Conservation (phyloP, 64 coral and sea anemone genomes). For the Hydrozoanthus tunicans region DNA sequence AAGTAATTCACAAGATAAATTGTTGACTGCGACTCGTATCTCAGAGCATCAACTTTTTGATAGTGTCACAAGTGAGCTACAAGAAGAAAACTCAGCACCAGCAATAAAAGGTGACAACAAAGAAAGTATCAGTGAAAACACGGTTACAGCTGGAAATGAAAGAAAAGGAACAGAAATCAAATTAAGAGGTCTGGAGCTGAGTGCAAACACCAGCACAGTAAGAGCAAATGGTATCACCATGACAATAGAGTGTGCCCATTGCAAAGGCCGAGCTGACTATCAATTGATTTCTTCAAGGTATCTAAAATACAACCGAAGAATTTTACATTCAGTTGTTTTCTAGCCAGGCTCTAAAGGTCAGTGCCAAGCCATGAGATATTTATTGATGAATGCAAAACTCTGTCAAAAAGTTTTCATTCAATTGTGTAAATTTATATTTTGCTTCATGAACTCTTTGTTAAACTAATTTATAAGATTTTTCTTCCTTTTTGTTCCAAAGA, state of each 20-base stretch:
- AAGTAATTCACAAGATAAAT: neutral
- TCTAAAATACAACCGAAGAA: neutral
- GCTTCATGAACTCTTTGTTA: too few relatives aligned
- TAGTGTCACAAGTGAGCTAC: neutral
- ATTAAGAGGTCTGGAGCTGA: conserved; percentile 75
- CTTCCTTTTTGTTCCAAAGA: conserved; percentile 30
- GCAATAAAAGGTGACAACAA: neutral
- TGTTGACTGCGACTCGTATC: neutral
- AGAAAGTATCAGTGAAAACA: neutral
- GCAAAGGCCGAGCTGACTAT: conserved; percentile 68
- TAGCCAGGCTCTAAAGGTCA: too few relatives aligned
- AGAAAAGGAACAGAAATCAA: conserved; percentile 89
- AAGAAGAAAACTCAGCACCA: neutral
- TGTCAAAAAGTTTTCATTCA: too few relatives aligned
- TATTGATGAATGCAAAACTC: too few relatives aligned
- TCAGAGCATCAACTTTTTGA: neutral
- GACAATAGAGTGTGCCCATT: conserved; percentile 82
- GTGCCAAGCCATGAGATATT: too few relatives aligned
- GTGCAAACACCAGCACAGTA: conserved; percentile 80
- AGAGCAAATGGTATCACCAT: conserved; percentile 64
- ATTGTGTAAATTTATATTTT: too few relatives aligned
- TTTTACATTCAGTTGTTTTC: too few relatives aligned
- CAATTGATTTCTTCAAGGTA: conserved; percentile 46
- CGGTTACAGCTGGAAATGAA: neutral
- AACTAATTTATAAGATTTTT: neutral